Evolutionary conservation across 1,140 invertebrate genomes (phyloP).

Genomic region (Ladona fulva): DNA sequence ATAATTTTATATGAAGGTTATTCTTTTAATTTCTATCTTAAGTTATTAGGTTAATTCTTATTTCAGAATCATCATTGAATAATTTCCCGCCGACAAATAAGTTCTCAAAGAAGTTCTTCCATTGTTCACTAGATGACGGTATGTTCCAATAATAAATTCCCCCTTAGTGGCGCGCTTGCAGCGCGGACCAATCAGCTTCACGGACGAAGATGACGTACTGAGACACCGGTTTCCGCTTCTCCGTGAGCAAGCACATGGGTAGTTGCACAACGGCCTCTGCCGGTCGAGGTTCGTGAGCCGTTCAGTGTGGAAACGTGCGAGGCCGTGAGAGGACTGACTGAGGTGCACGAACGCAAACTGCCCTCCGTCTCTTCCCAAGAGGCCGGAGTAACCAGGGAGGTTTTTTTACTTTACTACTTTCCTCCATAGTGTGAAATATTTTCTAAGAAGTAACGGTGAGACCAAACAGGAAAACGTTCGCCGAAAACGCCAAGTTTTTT

Average conservation of each 20-base stretch:
- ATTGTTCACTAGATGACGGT: not conserved
- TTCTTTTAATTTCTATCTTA: too few species aligned
- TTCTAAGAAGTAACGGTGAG: not conserved
- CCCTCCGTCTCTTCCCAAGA: not conserved
- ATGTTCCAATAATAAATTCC: not conserved
- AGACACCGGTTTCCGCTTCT: not conserved
- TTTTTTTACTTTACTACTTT: not conserved
- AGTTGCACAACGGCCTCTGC: conserved; percentile 2
- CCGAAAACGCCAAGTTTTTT: too few species aligned
- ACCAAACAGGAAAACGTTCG: not conserved
- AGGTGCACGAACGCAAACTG: not conserved
- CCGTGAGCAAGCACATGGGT: not conserved
- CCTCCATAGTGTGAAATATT: not conserved
- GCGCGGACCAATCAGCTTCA: not conserved
- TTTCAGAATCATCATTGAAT: too few species aligned
- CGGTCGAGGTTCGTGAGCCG: not conserved
- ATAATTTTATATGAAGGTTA: too few species aligned
- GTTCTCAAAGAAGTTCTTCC: not conserved
- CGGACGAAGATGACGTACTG: not conserved
- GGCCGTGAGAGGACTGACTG: not conserved
- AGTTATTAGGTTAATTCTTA: too few species aligned
- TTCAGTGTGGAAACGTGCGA: not conserved
- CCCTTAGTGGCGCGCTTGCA: not conserved
- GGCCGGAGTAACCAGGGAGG: not conserved
- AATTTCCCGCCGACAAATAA: not conserved